Percentiles rank a stretch among this genome's conserved stretches.
Conservation (phyloP, 2,888 invertebrate species). For the Urechis unicinctus region DNA sequence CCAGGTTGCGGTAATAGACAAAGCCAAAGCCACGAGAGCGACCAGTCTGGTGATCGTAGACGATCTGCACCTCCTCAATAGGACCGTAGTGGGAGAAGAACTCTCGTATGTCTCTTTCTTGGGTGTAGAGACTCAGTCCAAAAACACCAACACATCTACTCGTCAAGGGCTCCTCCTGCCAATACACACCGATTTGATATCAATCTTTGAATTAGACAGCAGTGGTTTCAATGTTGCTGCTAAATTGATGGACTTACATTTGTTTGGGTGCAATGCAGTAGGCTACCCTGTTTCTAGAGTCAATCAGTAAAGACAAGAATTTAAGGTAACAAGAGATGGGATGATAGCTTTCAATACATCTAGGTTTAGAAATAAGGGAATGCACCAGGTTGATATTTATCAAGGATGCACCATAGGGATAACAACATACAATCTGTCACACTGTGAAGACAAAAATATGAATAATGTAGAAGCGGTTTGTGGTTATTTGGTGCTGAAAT, state of each 20-base stretch:
- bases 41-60: conserved; percentile 83
- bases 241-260: neutral
- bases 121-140: conserved; percentile 86
- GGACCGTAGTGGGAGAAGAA: conserved; percentile 88
- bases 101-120: conserved; percentile 83
- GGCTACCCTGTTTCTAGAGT: no score
- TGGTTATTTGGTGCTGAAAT: no score
- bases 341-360: no score
- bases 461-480: neutral
- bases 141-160: conserved; percentile 90
- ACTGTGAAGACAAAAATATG: no score
- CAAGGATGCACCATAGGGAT: no score
- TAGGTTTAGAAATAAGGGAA: no score
- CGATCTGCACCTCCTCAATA: conserved; percentile 83
- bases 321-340: no score
- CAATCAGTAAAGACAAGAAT: no score
- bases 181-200: conserved; percentile 2
- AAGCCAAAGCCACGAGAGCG: conserved; percentile 94
- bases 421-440: no score
- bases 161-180: conserved; percentile 75
- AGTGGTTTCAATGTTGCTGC: no score
- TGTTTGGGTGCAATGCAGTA: neutral
- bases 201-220: no score
- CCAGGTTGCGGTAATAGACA: conserved; percentile 81
- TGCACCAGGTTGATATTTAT: no score